These are phyloP conservation scores for Micrastur ruficollis DNA, from an alignment of 2,797 vertebrate genomes.

Conservation along the genomic window DNA sequence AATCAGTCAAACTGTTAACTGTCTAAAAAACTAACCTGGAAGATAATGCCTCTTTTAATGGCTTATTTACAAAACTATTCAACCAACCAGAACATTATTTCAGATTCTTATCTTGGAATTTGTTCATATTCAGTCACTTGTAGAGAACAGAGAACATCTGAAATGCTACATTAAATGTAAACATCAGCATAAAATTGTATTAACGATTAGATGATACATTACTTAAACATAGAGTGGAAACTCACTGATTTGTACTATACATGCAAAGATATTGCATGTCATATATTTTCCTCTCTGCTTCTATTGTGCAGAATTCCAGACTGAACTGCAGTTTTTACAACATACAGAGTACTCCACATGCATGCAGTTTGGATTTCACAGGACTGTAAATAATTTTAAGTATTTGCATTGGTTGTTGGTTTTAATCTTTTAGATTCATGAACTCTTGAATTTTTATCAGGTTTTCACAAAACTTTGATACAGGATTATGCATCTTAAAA, in stretches of 20 bases:
- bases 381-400: conserved; percentile 54
- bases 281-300: conserved; percentile 7
- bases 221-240: conserved; percentile 1
- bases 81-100: conserved; percentile 10
- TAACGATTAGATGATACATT: conserved; percentile 7
- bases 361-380: conserved; percentile 47
- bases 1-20: background rate
- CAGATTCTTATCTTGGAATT: conserved; percentile 35
- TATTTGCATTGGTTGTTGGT: conserved; percentile 9
- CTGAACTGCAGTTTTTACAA: conserved; percentile 31
- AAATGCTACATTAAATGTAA: conserved; percentile 51
- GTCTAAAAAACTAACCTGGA: conserved; percentile 34
- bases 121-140: conserved; percentile 19
- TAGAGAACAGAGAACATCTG: conserved; percentile 38
- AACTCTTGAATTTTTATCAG: conserved; percentile 37
- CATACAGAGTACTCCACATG: background rate
- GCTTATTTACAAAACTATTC: conserved; percentile 36
- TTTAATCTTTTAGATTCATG: conserved; percentile 28
- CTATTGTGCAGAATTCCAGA: conserved; percentile 4
- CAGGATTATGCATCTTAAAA: conserved; percentile 30
- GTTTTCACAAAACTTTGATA: conserved; percentile 20
- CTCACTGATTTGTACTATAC: conserved; percentile 16
- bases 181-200: background rate
- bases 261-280: background rate
- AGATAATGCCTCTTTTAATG: conserved; percentile 25